Evolutionary conservation across 2,797 vertebrate species (phyloP).

Genomic region (Amphiprion clarkii): DNA sequence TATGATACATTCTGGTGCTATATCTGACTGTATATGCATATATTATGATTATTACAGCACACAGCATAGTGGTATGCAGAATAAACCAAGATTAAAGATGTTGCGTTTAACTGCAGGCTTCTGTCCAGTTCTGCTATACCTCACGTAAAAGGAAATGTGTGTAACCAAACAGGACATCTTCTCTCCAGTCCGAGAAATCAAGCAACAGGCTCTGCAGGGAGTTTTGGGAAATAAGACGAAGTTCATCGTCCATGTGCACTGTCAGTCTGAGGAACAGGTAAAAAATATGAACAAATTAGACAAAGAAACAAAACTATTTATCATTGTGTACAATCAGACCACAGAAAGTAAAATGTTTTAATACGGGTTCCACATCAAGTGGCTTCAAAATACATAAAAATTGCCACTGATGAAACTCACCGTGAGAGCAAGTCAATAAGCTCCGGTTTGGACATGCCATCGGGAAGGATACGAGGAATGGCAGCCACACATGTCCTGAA

Average conservation of each 20-base stretch:
- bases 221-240: conserved; percentile 97
- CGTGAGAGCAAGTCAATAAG: conserved; percentile 96
- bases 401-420: conserved; percentile 75
- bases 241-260: conserved; percentile 99
- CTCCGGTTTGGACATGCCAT: conserved; percentile 98
- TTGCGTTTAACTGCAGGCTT: not conserved
- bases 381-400: not conserved
- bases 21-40: not conserved
- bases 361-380: not conserved
- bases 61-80: not conserved
- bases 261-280: conserved; percentile 87
- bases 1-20: not conserved
- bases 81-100: not conserved
- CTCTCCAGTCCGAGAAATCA: conserved; percentile 98
- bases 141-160: conserved; percentile 95
- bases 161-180: conserved; percentile 97
- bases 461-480: conserved; percentile 96
- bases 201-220: conserved; percentile 96
- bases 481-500: conserved; percentile 98
- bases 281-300: conserved; percentile 9
- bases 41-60: not conserved
- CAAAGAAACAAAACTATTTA: not conserved
- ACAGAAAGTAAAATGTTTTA: not conserved
- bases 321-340: not conserved
- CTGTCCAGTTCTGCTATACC: conserved; percentile 42